Evolutionary conservation across 2,797 vertebrate species (phyloP).

Genomic region (Nyctibius grandis): DNA sequence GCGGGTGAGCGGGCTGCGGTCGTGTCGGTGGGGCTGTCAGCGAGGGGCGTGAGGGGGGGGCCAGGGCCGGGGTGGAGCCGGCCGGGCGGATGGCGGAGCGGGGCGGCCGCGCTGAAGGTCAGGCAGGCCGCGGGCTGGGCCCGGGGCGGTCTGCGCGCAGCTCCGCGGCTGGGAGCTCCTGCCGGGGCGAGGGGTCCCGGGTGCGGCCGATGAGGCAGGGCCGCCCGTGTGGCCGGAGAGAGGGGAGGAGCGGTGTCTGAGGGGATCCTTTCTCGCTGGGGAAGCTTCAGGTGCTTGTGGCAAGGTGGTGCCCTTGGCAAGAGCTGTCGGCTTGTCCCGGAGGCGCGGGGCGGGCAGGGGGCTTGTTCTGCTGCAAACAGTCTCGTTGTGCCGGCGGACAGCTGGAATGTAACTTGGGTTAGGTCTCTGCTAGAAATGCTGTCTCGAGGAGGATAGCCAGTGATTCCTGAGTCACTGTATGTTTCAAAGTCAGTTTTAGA

Average conservation of each 20-base stretch:
- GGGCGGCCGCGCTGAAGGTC: background rate
- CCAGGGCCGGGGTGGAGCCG: fast-evolving
- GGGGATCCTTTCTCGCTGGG: background rate
- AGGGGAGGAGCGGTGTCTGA: fast-evolving
- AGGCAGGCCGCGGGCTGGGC: background rate
- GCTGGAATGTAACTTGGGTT: fast-evolving
- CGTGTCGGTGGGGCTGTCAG: too few relatives aligned
- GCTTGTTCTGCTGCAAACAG: fast-evolving
- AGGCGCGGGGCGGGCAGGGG: background rate
- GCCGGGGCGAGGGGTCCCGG: too few relatives aligned
- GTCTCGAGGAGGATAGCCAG: fast-evolving
- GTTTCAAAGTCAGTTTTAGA: background rate
- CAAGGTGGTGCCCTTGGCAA: background rate
- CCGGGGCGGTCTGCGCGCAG: background rate
- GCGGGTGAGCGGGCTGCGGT: background rate
- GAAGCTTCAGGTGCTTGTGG: background rate
- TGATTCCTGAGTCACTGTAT: background rate
- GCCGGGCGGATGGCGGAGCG: too few relatives aligned
- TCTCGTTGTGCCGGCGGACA: fast-evolving
- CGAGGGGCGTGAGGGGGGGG: too few relatives aligned
- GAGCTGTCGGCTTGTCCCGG: too few relatives aligned
- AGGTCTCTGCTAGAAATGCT: background rate
- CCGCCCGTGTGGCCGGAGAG: background rate
- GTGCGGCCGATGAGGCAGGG: background rate
- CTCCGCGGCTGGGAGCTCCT: too few relatives aligned